Evolutionary conservation across 1,140 invertebrate genomes (phyloP), one percentile per base, ranked within the genome.

Genomic region (Ceratosolen solmsi): DNA sequence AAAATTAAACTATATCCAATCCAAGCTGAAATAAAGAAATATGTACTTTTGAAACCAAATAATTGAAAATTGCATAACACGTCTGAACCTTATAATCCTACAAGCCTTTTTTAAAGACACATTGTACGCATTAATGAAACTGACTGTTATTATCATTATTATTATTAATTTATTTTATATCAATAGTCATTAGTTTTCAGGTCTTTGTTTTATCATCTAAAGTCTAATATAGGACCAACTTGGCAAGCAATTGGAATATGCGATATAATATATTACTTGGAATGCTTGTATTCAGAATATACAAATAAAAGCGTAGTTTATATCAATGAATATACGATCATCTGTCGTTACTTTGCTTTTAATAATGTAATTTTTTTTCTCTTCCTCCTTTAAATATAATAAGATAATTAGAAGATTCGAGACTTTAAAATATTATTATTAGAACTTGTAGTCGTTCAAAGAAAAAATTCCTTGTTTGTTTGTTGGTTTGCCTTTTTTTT

Each of bases 241-340:
- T 78, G 75, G 75, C 74, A 82, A 82, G 81, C 75, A 82, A 78
- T 56, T 68, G 54, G 56, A 82, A 78, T 20, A 82, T 27, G 15
- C 54, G 65, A 51, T 72, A 77, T 78, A 82, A 72, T 78, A 82
- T 54, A 78, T n/a, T 54, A 82, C 68, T 77, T 82, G 81, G 81
- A 82, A 82, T 82, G 81, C 54, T 82, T 78, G 73, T 71, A 82
- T 82, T 82, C 27, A 63, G 17, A 71, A 58, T 78, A 82, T 68
- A 30, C 70, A 78, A 77, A 76, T 77, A 72, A 82, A 60, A 82
- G 73, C 80, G 68, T 78, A 77, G 54, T 60, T 68, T 82, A 70
- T 27, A 54, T 72, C 5, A 73, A 27, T 71, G 8, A 46, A 72
- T 46, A 77, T 38, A 77, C 25, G 54, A 77, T 72, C 27, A 81